Percentiles rank a stretch among this genome's conserved stretches.
Conservation (phyloP, 1,140 invertebrate genomes). For the Drosophila nannoptera region DNA sequence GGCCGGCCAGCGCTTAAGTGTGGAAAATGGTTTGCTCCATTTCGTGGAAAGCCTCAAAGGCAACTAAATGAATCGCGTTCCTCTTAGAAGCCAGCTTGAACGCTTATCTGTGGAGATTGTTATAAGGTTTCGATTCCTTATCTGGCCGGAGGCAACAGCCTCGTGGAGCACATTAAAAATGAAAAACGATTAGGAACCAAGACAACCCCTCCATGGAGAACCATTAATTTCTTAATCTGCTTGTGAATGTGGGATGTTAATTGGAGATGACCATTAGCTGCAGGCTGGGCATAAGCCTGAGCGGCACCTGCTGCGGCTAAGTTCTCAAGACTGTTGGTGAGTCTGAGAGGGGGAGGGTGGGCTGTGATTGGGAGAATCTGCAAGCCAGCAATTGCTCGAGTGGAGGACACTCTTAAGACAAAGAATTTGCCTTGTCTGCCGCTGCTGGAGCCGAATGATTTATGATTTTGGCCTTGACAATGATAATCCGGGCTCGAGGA, state of each 20-base stretch:
- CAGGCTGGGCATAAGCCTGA: constrained; percentile 1
- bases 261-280: constrained; percentile 27
- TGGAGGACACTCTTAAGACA: background rate
- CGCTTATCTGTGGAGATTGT: background rate
- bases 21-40: constrained; percentile 6
- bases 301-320: background rate
- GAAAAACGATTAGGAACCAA: constrained; percentile 28
- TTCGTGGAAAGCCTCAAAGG: constrained; percentile 9
- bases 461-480: constrained; percentile 36
- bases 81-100: constrained; percentile 5
- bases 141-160: constrained; percentile 9
- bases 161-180: constrained; percentile 27
- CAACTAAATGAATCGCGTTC: constrained; percentile 32
- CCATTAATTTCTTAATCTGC: constrained; percentile 44
- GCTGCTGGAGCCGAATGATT: constrained; percentile 27
- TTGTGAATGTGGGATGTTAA: constrained; percentile 26
- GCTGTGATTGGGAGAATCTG: background rate
- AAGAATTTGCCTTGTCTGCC: background rate
- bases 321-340: background rate
- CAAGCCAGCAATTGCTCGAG: constrained; percentile 6
- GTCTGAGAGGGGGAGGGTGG: background rate
- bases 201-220: constrained; percentile 10
- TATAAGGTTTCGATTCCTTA: constrained; percentile 4
- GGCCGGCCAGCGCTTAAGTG: background rate
- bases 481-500: constrained; percentile 35